Evolutionary conservation across 1,140 invertebrate species (phyloP).

Genomic region (Stegodyphus mimosarum): DNA sequence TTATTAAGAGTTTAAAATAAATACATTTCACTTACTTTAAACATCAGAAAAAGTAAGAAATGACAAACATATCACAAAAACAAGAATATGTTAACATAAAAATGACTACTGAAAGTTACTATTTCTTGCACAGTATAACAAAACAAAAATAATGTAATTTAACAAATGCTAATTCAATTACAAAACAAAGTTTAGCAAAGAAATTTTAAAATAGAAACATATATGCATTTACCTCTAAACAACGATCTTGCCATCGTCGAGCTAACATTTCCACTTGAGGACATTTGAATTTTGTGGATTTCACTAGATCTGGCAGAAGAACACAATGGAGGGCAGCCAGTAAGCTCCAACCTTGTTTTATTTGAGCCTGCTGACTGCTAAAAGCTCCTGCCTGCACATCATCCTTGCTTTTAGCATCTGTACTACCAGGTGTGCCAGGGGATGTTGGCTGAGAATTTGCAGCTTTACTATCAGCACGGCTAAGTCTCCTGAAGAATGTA

Average conservation of each 20-base stretch:
- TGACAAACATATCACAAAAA: too few species aligned
- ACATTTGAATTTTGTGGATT: slow-evolving; percentile 85
- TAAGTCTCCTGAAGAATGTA: slow-evolving; percentile 58
- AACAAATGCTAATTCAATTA: too few species aligned
- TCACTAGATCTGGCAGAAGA: slow-evolving; percentile 85
- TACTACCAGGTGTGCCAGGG: slow-evolving; percentile 35
- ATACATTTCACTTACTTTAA: too few species aligned
- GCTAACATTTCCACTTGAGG: slow-evolving; percentile 98
- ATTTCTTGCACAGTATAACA: too few species aligned
- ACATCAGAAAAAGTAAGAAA: too few species aligned
- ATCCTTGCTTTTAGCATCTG: slow-evolving; percentile 32
- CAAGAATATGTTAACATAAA: too few species aligned
- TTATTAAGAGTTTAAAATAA: too few species aligned
- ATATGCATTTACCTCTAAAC: slow-evolving; percentile 81
- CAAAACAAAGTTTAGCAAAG: too few species aligned
- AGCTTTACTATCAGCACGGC: slow-evolving; percentile 63
- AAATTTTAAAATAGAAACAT: too few species aligned
- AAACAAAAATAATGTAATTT: too few species aligned
- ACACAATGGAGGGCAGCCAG: slow-evolving; percentile 96
- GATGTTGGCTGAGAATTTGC: slow-evolving; percentile 36
- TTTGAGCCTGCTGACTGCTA: slow-evolving; percentile 86
- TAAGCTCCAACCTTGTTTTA: slow-evolving; percentile 96
- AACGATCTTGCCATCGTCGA: slow-evolving; percentile 97
- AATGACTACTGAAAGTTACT: too few species aligned
- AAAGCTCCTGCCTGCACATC: slow-evolving; percentile 75